A percentile compares a stretch with the other conserved stretches of the same genome.
Evolutionary conservation across 64 coral and sea anemone genomes (phyloP).

Genomic region (Porites lutea): DNA sequence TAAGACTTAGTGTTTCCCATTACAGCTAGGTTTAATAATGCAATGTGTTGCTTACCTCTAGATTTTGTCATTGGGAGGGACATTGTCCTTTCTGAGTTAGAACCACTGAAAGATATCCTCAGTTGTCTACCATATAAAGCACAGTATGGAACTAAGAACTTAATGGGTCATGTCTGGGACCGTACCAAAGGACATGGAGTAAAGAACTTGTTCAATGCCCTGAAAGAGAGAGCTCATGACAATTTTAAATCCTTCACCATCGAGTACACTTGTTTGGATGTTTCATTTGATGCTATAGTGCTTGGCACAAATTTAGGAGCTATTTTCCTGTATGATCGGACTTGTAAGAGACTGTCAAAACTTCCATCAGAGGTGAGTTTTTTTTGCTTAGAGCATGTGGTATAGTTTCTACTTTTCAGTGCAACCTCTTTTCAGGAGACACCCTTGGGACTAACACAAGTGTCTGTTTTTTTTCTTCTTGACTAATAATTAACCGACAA

Average conservation of each 20-base stretch:
- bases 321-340: conserved; percentile 79
- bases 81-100: conserved; percentile 80
- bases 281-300: conserved; percentile 77
- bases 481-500: no score
- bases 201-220: conserved; percentile 68
- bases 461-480: background rate
- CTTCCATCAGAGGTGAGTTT: conserved; percentile 37
- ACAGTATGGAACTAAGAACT: conserved; percentile 67
- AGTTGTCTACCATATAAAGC: conserved; percentile 32
- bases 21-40: no score
- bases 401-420: no score
- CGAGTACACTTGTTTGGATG: conserved; percentile 88
- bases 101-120: conserved; percentile 56
- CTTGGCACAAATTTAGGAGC: conserved; percentile 83
- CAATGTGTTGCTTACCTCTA: background rate
- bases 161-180: conserved; percentile 83
- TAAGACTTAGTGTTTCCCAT: no score
- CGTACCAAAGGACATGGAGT: conserved; percentile 71
- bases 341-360: conserved; percentile 61
- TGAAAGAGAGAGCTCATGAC: conserved; percentile 77
- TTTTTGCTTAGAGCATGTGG: no score
- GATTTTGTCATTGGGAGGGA: conserved; percentile 92
- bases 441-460: no score
- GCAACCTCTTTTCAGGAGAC: no score
- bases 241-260: conserved; percentile 60